Evolutionary conservation across 1,140 invertebrate species (phyloP), one percentile per base, ranked within the genome.

Genomic region (Sminthurinus signatus): DNA sequence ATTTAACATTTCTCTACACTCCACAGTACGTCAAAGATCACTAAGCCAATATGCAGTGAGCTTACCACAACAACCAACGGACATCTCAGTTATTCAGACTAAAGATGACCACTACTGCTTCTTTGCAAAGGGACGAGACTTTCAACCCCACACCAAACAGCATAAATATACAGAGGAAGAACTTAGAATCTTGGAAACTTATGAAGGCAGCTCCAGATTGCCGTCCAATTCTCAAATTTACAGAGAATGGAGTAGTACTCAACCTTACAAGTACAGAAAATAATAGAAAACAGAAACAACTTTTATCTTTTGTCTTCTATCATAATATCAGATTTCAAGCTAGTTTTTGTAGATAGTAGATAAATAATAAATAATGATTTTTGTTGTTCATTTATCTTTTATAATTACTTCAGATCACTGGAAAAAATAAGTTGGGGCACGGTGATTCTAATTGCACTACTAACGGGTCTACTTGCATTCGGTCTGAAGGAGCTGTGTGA

Each of bases 1-100:
- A 39, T 39, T 39, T 39, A 39, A 10, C 36, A 39, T 39, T 39
- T 8, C 36, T 39, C 36, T 10, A 17, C 36, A 39, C 8, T 10
- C 17, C 17, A 39, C n/a, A 46, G 44, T 46, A 4, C 15, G 15
- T 46, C 21, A 17, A 17, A 46, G 44, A 21, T 67, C 69, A 15
- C 46, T 71, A 27, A 71, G 69, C 52, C 36, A 71, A 57, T 71
- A 71, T 65, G 65, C 65, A 8, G 69, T 71, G 3, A 65, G 65
- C n/a, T 48, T 71, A 15, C 65, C 65, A 1, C 46, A 51, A 44
- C 69, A 71, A 36, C 69, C 69, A 12, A 50, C 60, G 17, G 69
- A 71, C 44, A 29, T 62, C n/a, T 52, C 51, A 5, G 65, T 62
- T 10, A n/a, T 68, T 50, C 50, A 65, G 32, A 44, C 60, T 19